Conservation (phyloP, 2,797 vertebrate species). For the Buceros bicornis region DNA sequence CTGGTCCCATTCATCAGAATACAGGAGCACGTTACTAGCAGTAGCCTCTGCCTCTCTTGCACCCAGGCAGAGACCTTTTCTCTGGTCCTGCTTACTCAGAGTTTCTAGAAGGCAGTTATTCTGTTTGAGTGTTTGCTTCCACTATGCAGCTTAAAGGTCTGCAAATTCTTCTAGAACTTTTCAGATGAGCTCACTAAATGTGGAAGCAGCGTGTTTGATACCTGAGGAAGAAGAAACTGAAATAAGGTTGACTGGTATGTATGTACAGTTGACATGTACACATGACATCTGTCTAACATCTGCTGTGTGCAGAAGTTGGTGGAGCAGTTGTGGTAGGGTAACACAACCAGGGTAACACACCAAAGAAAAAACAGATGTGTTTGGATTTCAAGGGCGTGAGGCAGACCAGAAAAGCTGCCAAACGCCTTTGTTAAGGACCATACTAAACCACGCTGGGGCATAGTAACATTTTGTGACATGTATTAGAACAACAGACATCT, state of each 20-base stretch:
- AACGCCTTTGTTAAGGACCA: not conserved
- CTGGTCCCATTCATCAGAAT: not conserved
- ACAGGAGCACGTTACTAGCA: not conserved
- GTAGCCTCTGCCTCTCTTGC: not conserved
- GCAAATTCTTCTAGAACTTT: not conserved
- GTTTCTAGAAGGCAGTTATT: not conserved
- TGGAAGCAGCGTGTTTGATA: not conserved
- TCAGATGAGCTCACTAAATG: not conserved
- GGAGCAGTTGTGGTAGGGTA: not conserved
- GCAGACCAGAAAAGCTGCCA: not conserved
- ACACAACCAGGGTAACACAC: not conserved
- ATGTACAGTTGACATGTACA: accelerated
- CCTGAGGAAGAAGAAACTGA: not conserved
- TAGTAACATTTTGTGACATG: not conserved
- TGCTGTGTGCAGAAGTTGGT: not conserved
- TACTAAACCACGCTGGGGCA: not conserved
- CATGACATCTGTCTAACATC: not conserved
- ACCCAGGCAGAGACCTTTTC: not conserved
- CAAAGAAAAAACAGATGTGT: not conserved
- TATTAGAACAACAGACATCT: not conserved
- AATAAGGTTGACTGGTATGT: not conserved
- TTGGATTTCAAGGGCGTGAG: not conserved
- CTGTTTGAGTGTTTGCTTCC: not conserved
- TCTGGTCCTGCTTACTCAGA: not conserved
- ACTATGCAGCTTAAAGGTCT: not conserved